Evolutionary conservation across 2,113 vertebrate genomes (phyloP).

Genomic region (Phylloscopus whistleri): DNA sequence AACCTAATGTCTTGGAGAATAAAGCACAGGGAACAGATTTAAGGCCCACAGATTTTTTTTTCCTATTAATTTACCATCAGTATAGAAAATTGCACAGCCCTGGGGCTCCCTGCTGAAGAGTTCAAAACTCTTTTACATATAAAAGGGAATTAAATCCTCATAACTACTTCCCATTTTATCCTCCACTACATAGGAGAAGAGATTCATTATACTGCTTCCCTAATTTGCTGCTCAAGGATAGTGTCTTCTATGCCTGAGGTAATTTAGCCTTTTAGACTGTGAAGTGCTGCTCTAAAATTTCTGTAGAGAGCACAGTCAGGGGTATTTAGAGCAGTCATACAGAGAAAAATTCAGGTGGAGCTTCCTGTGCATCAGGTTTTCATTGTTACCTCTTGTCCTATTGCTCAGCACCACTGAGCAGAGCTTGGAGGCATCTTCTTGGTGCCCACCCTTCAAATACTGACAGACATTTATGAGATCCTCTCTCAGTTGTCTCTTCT

Average conservation of each 20-base stretch:
- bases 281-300: not conserved
- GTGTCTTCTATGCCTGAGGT: not conserved
- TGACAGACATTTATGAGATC: not conserved
- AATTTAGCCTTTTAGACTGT: not conserved
- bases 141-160: constrained; percentile 22
- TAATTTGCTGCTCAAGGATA: not conserved
- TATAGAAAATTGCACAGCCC: not conserved
- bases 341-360: not conserved
- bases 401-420: too few species aligned
- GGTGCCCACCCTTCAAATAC: not conserved
- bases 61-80: not conserved
- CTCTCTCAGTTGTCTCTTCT: accelerated
- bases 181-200: not conserved
- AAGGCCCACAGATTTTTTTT: not conserved
- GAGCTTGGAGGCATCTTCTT: not conserved
- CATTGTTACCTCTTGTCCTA: not conserved
- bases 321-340: not conserved
- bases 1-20: not conserved
- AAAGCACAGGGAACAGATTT: not conserved
- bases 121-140: not conserved
- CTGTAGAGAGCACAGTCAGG: not conserved
- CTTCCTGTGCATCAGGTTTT: not conserved
- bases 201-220: not conserved
- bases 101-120: not conserved
- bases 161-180: not conserved